These are phyloP conservation scores for Sebastes diaconus DNA, from an alignment of 2,797 vertebrate genomes.

Conservation along the genomic window DNA sequence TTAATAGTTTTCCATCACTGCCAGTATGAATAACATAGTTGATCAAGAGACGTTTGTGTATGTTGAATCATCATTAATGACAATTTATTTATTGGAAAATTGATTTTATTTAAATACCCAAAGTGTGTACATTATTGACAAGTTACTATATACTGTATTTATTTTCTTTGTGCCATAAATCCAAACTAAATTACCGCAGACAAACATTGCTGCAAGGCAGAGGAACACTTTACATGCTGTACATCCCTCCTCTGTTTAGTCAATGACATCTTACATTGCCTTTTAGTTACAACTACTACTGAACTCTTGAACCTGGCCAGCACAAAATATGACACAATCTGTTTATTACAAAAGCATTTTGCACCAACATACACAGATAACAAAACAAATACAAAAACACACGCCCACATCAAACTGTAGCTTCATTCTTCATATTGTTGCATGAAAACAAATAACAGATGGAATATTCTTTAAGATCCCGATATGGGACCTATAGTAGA, in stretches of 20 bases:
- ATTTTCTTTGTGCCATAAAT: background rate
- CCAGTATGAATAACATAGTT: background rate
- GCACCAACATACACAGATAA: background rate
- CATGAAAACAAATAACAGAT: conserved; percentile 23
- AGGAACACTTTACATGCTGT: too few relatives aligned
- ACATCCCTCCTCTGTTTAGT: too few relatives aligned
- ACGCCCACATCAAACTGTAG: background rate
- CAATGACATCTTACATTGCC: too few relatives aligned
- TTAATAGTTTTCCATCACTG: background rate
- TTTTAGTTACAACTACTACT: background rate
- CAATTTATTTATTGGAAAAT: background rate
- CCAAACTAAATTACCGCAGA: background rate
- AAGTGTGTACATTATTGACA: background rate
- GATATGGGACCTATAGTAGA: background rate
- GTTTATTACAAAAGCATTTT: background rate
- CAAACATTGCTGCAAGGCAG: background rate
- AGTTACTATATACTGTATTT: background rate
- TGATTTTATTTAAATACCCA: background rate
- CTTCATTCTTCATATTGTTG: background rate
- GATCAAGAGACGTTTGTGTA: background rate
- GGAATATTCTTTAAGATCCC: background rate
- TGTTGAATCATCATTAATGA: background rate
- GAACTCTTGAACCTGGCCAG: background rate
- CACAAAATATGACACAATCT: background rate
- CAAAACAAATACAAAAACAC: background rate